phyloP scores from a whole-genome alignment of 2,888 invertebrate species.

The Melieria picta region DNA sequence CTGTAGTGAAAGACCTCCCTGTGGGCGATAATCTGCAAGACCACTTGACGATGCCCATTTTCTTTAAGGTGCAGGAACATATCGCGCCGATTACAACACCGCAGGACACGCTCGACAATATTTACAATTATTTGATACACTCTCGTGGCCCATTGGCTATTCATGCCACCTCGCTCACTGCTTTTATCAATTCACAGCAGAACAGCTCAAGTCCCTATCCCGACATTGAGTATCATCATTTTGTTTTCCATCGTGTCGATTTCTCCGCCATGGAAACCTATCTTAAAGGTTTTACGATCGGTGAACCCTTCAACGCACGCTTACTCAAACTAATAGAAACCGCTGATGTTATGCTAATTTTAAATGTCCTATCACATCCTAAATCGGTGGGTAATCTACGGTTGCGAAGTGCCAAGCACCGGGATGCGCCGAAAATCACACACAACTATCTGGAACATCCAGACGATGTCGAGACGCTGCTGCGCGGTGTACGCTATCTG shows the following conservation, averaged over 20 bases:
- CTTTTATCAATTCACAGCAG: constrained; percentile 69
- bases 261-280: constrained; percentile 52
- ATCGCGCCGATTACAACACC: constrained; percentile 43
- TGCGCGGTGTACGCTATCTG: constrained; percentile 57
- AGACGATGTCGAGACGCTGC: constrained; percentile 61
- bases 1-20: constrained; percentile 48
- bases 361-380: constrained; percentile 54
- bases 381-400: constrained; percentile 66
- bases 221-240: constrained; percentile 70
- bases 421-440: constrained; percentile 68
- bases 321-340: constrained; percentile 28
- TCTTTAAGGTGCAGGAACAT: constrained; percentile 62
- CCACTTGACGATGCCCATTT: constrained; percentile 72
- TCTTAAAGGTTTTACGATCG: constrained; percentile 37
- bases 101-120: constrained; percentile 52
- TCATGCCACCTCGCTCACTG: constrained; percentile 67
- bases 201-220: constrained; percentile 67
- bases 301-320: constrained; percentile 27
- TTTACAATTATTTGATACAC: constrained; percentile 67
- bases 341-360: constrained; percentile 38
- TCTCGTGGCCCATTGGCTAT: constrained; percentile 67
- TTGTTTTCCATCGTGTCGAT: constrained; percentile 49
- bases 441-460: constrained; percentile 69
- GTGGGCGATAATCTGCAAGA: constrained; percentile 84
- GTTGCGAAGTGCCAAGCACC: constrained; percentile 67